Evolutionary conservation across 2,797 vertebrate species (phyloP).

Genomic region (Lepus townsendii): DNA sequence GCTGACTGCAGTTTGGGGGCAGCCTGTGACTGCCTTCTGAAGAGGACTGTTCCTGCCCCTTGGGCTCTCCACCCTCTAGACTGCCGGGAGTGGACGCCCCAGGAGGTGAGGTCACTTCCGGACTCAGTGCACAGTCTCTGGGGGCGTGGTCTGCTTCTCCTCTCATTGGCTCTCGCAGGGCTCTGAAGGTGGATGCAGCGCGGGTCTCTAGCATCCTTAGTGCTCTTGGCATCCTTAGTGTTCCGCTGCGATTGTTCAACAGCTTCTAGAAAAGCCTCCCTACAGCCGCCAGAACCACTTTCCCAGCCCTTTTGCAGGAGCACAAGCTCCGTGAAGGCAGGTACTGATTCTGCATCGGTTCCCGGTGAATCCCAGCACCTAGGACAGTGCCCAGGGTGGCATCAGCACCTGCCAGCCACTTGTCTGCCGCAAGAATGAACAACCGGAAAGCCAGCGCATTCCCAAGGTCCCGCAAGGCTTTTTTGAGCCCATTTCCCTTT

Average conservation of each 20-base stretch:
- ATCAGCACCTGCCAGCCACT: not conserved
- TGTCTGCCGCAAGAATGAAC: not conserved
- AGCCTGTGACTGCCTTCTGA: not conserved
- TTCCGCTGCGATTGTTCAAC: not conserved
- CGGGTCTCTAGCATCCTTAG: too few species aligned
- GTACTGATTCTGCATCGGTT: not conserved
- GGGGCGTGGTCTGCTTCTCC: not conserved
- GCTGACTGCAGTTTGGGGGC: not conserved
- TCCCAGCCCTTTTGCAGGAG: not conserved
- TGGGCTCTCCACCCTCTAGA: not conserved
- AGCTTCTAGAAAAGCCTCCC: not conserved
- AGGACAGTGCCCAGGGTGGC: not conserved
- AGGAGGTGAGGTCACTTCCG: not conserved
- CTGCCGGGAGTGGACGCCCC: not conserved
- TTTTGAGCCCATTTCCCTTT: not conserved
- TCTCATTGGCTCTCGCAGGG: not conserved
- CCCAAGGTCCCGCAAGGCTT: not conserved
- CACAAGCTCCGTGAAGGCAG: not conserved
- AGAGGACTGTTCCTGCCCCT: not conserved
- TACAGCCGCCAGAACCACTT: not conserved
- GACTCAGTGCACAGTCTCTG: not conserved
- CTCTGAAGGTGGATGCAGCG: not conserved
- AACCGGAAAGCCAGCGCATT: not conserved
- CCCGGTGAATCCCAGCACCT: not conserved
- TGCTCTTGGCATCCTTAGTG: rapidly evolving